Evolutionary conservation across 2,113 vertebrate genomes (phyloP).

Genomic region (Perca fluviatilis): DNA sequence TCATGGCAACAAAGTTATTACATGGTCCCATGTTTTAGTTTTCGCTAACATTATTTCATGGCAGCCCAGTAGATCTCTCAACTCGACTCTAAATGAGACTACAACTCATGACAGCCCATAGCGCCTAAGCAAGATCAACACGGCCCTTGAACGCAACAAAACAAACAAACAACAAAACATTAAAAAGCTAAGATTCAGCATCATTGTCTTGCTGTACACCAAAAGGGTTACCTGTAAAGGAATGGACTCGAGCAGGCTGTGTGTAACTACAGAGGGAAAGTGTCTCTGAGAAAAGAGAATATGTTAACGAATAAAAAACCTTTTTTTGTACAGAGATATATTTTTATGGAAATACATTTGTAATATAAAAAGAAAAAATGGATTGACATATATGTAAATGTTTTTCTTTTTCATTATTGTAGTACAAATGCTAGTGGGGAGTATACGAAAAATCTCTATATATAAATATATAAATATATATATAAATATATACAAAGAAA

Average conservation of each 20-base stretch:
- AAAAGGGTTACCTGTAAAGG: slow-evolving; percentile 63
- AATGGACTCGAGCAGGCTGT: slow-evolving; percentile 64
- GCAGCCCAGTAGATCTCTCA: slow-evolving; percentile 57
- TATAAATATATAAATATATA: slow-evolving; percentile 78
- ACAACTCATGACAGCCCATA: slow-evolving; percentile 31
- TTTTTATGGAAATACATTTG: slow-evolving; percentile 99
- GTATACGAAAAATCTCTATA: slow-evolving; percentile 84
- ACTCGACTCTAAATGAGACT: slow-evolving; percentile 33
- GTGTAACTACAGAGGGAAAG: slow-evolving; percentile 51
- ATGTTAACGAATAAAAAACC: slow-evolving; percentile 73
- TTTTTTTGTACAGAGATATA: slow-evolving; percentile 99
- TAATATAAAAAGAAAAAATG: slow-evolving; percentile 93
- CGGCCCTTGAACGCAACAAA: slow-evolving; percentile 54
- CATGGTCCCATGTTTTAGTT: slow-evolving; percentile 16
- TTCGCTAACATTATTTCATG: slow-evolving; percentile 27
- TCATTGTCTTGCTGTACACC: slow-evolving; percentile 61
- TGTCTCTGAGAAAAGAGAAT: slow-evolving; percentile 79
- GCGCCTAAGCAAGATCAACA: slow-evolving; percentile 33
- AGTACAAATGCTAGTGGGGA: slow-evolving; percentile 93
- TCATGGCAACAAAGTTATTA: slow-evolving; percentile 37
- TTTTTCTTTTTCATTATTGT: slow-evolving; percentile 95
- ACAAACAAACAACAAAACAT: slow-evolving; percentile 26
- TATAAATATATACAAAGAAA: slow-evolving; percentile 86
- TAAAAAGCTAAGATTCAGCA: slow-evolving; percentile 34
- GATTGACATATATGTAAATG: slow-evolving; percentile 93